Base-by-base conservation (phyloP, 37 sponge, comb jelly and placozoan genomes). In the Spongilla lacustris region DNA sequence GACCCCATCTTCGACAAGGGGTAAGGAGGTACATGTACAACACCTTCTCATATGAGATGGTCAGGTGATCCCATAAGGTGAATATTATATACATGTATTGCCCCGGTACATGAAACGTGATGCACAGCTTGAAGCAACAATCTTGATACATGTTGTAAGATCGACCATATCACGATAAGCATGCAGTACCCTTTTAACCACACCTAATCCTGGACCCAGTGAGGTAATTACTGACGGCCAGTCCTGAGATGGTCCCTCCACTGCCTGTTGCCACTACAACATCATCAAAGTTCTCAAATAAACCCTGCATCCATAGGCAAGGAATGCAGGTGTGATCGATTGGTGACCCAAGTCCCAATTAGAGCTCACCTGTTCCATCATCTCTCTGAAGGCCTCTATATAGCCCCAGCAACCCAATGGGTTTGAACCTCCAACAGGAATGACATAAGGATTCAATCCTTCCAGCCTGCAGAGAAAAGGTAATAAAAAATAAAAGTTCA, bases 351-450 rank as follows among this genome's bases (percentile, higher is more conserved):
- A 6, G 6, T 41, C 74, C 76, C 28, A 85, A 68, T 67, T 88
- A 75, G 12, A 80, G 83, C 33, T 25, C 36, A 84, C 93, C 87
- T 93, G 95, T 0, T 87, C 79, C 67, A 90, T 75, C 84, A 96
- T 80, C 81, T 96, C 96, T 71, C 68, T 68, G 76, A 85, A 96
- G 32, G 75, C 81, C 33, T 94, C 92, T 35, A 96, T 87, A 71
- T 91, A 91, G 24, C 95, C 96, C 94, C 94, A 96, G 13, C 37
- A 71, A 5, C 96, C 96, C 24, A 86, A 71, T 35, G 71, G 25
- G 68, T 85, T 92, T 4, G 96, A 84, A 46, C 96, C 96, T 4
- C 96, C 96, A 13, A 85, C 71, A 71, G 95, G 92, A 9, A 96
- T 87, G 1, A 74, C 6, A 67, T 87, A 87, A 5, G 93, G 93